These are phyloP conservation scores for Bradypodion pumilum DNA, from an alignment of 2,797 vertebrate species.

Conservation along the genomic window DNA sequence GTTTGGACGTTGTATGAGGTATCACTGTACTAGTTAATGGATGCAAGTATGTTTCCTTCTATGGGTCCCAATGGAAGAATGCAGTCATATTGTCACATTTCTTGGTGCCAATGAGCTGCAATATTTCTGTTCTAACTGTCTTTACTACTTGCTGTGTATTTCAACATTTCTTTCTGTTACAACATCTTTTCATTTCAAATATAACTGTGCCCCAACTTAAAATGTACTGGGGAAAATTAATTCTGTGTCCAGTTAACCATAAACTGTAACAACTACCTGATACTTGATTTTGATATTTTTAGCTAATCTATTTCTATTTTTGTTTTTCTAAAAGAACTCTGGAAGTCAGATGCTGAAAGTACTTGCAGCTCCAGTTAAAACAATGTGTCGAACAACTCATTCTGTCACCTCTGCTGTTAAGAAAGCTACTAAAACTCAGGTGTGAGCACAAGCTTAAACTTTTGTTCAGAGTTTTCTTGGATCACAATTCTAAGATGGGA, in stretches of 20 bases:
- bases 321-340: slow-evolving; percentile 74
- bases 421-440: slow-evolving; percentile 71
- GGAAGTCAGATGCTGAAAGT: slow-evolving; percentile 73
- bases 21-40: not conserved
- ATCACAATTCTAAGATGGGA: not conserved
- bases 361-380: slow-evolving; percentile 78
- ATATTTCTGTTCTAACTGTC: not conserved
- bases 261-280: not conserved
- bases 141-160: not conserved
- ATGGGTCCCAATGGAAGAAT: not conserved
- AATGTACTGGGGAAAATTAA: too few species aligned
- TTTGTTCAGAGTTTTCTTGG: not conserved
- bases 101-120: not conserved
- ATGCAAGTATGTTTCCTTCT: not conserved
- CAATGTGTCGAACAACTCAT: slow-evolving; percentile 62
- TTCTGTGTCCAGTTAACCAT: not conserved
- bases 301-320: slow-evolving; percentile 26
- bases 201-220: not conserved
- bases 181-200: not conserved
- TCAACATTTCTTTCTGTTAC: not conserved
- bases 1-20: too few species aligned
- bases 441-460: slow-evolving; percentile 59
- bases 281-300: slow-evolving; percentile 8
- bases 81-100: not conserved
- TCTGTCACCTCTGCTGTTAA: slow-evolving; percentile 66